Percentiles rank a stretch among this genome's conserved stretches.
These are phyloP conservation scores for Bufo bufo DNA, from an alignment of 2,113 vertebrate species.

Conservation along the genomic window DNA sequence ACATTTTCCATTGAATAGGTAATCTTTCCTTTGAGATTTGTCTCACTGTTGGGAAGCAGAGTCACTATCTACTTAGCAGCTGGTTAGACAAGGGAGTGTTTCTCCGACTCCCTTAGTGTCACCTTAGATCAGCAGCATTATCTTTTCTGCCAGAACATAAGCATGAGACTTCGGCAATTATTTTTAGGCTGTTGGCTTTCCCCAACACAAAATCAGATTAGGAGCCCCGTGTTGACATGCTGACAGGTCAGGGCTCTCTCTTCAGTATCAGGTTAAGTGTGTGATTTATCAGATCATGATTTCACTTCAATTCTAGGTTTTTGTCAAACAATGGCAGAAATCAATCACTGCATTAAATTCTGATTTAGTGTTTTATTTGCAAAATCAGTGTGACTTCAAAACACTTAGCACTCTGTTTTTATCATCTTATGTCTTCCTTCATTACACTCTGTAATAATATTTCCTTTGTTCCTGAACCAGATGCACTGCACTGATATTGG, in stretches of 20 bases:
- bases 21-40: slow-evolving; percentile 47
- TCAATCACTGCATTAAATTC: slow-evolving; percentile 27
- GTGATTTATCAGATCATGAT: neutral
- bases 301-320: slow-evolving; percentile 27
- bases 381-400: neutral
- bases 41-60: slow-evolving; percentile 40
- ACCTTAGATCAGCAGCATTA: slow-evolving; percentile 63
- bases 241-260: slow-evolving; percentile 62
- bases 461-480: slow-evolving; percentile 1
- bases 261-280: slow-evolving; percentile 59
- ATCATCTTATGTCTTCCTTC: neutral
- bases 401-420: neutral
- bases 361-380: slow-evolving; percentile 3
- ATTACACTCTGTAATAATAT: neutral
- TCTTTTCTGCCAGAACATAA: slow-evolving; percentile 62
- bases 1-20: neutral
- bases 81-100: slow-evolving; percentile 48
- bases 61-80: slow-evolving; percentile 47
- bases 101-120: slow-evolving; percentile 23
- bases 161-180: slow-evolving; percentile 61
- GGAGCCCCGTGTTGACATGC: slow-evolving; percentile 62
- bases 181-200: slow-evolving; percentile 57
- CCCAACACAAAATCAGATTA: slow-evolving; percentile 64
- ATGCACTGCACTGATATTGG: neutral
- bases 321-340: slow-evolving; percentile 52